Percentiles rank a stretch among this genome's conserved stretches.
These are phyloP conservation scores for Xiphydria camelus DNA, from an alignment of 2,888 invertebrate species.

Conservation along the genomic window DNA sequence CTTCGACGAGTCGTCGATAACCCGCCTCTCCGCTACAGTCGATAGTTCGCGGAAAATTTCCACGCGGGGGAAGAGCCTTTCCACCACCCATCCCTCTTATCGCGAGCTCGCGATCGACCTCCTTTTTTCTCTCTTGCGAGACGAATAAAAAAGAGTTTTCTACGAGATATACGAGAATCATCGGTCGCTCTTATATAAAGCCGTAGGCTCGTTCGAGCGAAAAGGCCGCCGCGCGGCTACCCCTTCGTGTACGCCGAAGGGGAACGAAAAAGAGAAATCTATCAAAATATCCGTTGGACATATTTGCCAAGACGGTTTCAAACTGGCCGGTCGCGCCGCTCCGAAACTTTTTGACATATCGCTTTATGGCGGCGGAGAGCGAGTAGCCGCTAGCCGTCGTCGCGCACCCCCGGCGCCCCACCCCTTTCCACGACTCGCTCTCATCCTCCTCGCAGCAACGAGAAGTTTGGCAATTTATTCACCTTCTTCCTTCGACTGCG, in stretches of 20 bases:
- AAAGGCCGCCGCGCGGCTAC: no score
- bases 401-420: no score
- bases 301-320: slow-evolving; percentile 12
- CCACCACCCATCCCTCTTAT: no score
- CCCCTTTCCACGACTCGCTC: slow-evolving; percentile 10
- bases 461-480: slow-evolving; percentile 47
- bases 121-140: no score
- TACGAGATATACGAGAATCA: no score
- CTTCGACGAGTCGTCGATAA: slow-evolving; percentile 8
- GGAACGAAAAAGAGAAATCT: slow-evolving; percentile 3
- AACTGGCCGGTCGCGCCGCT: not conserved
- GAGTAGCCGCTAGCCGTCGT: slow-evolving; percentile 9
- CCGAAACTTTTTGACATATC: slow-evolving; percentile 39
- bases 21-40: no score
- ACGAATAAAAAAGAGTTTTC: no score
- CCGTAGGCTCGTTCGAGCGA: no score
- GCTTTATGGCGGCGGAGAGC: slow-evolving; percentile 19
- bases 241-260: no score
- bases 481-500: slow-evolving; percentile 32
- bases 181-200: no score
- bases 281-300: slow-evolving; percentile 8
- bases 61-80: no score
- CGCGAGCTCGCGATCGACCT: no score
- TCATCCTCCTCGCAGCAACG: slow-evolving; percentile 16
- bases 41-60: slow-evolving; percentile 1